phyloP scores from a whole-genome alignment of 2,797 vertebrate species.

The Anguilla obscura region DNA sequence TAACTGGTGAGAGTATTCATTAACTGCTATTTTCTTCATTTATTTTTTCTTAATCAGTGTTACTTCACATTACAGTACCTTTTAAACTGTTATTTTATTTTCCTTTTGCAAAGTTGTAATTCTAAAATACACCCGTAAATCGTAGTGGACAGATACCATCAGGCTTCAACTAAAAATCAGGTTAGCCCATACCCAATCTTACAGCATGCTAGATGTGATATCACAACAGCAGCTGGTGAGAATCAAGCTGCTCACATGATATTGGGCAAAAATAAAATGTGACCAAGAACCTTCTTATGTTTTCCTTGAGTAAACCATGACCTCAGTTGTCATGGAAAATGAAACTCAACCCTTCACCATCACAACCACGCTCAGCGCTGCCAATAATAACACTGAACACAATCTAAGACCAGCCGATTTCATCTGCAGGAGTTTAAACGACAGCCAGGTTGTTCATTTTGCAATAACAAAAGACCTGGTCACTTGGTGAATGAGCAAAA shows the following conservation, averaged over 20 bases:
- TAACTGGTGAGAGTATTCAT: neutral
- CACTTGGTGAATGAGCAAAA: neutral
- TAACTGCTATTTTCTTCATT: neutral
- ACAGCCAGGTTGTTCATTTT: neutral
- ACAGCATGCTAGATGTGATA: neutral
- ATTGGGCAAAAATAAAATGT: neutral
- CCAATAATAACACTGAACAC: neutral
- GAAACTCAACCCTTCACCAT: neutral
- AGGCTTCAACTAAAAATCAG: neutral
- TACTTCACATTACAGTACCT: neutral
- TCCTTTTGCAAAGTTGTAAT: neutral
- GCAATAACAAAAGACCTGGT: neutral
- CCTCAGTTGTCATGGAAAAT: conserved; percentile 13
- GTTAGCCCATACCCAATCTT: neutral
- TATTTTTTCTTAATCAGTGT: neutral
- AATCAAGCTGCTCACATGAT: neutral
- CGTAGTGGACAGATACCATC: neutral
- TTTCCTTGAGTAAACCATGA: neutral
- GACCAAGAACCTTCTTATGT: neutral
- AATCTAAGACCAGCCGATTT: neutral
- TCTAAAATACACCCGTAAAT: neutral
- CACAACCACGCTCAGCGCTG: neutral
- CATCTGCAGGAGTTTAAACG: neutral
- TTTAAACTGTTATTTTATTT: neutral
- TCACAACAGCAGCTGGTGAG: neutral